Conservation (phyloP, 2,888 invertebrate species). For the Acronicta alni region DNA sequence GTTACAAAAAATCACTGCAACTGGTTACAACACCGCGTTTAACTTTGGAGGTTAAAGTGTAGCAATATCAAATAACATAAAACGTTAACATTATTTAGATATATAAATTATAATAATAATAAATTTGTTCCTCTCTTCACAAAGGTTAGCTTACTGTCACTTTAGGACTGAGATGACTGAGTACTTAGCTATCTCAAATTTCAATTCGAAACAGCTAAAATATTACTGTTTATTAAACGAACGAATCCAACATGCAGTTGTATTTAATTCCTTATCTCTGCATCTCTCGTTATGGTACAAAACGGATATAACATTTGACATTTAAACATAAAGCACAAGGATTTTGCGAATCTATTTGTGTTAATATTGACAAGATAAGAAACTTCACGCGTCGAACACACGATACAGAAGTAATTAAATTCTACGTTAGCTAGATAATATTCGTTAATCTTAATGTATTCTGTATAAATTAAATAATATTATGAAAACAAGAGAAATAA, state of each 20-base stretch:
- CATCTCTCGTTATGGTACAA: conserved; percentile 5
- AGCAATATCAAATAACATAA: no score
- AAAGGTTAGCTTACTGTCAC: no score
- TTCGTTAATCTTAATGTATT: not conserved
- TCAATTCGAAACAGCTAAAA: no score
- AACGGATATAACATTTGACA: conserved; percentile 49
- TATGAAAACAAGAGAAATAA: not conserved
- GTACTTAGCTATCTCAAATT: no score
- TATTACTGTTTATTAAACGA: no score
- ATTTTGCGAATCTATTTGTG: conserved; percentile 28
- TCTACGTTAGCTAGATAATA: conserved; percentile 7
- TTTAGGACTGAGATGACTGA: no score
- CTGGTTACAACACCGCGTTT: no score
- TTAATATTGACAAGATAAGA: conserved; percentile 38
- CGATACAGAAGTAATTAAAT: conserved; percentile 13
- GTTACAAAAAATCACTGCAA: no score
- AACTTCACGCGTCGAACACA: not conserved
- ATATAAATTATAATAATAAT: no score
- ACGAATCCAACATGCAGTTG: conserved; percentile 2
- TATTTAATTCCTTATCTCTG: conserved; percentile 18
- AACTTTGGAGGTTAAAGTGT: no score
- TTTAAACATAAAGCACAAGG: conserved; percentile 43
- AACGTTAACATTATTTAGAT: no score
- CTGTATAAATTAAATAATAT: not conserved
- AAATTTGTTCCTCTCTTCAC: no score